Evolutionary conservation across 2,797 vertebrate genomes (phyloP), one percentile per base, ranked within the genome.

Genomic region (Botia almorhae): DNA sequence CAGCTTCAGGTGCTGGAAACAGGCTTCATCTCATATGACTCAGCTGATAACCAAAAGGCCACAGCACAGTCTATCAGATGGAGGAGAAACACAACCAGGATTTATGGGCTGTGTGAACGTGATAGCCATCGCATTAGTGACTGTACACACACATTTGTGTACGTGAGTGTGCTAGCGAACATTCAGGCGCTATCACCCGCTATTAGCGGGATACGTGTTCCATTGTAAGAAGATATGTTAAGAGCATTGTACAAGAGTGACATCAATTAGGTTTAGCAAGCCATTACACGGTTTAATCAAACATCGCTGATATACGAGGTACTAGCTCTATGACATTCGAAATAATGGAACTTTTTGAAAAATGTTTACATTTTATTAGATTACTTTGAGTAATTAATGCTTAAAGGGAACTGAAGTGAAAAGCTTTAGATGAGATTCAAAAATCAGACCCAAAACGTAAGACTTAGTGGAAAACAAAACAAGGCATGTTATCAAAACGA

Each of bases 1-100:
- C 63, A 56, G 60, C 23, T 77, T 71, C 65, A 58, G 14, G 60
- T 33, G 60, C 64, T 82, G 19, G 43, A 29, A 82, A 56, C 21
- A 36, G 0, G 23, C 61, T 55, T 70, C n/a, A 55, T 56, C 61
- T 63, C 7, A 3, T 43, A 64, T 36, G 50, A 81, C 67, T 77
- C 19, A 21, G 43, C 48, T 65, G 58, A 75, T 76, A 76, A 58
- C 43, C 33, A 48, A 17, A 64, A 33, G 67, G 64, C 19, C 23
- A 26, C 21, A 68, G n/a, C 48, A 13, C 33, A 65, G 16, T 75
- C 11, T 16, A 55, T 48, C 75, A 60, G 75, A 68, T 4, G 0
- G 7, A n/a, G 6, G 46, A 65, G 68, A 29, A 46, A 29, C 17
- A n/a, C 16, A 21, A 36, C 29, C 29, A 7, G 33, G 61, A 33